Percentiles rank a stretch among this genome's conserved stretches.
These are phyloP conservation scores for Pachycephala philippinensis DNA, from an alignment of 2,113 vertebrate genomes.

Conservation along the genomic window DNA sequence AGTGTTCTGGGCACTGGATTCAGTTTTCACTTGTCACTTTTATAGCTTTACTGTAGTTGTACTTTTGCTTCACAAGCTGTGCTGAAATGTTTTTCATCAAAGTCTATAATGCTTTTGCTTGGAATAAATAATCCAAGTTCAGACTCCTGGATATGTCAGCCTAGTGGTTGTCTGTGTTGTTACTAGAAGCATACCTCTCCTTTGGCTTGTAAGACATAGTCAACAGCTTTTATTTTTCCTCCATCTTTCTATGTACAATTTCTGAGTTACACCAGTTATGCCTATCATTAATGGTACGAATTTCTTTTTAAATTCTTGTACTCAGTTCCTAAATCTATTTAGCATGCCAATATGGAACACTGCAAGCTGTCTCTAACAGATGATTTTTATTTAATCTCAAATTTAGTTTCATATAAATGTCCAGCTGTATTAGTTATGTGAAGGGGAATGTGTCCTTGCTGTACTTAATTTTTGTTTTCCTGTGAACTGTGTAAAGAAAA, in stretches of 20 bases:
- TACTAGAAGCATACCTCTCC: not conserved
- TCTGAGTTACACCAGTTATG: not conserved
- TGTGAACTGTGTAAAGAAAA: not conserved
- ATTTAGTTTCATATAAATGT: not conserved
- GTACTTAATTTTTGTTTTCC: not conserved
- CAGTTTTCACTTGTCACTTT: not conserved
- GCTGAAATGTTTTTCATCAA: not conserved
- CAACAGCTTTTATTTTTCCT: not conserved
- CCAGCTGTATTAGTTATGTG: not conserved
- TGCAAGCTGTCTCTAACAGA: not conserved
- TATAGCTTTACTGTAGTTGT: not conserved
- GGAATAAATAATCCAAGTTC: not conserved
- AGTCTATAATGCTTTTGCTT: not conserved
- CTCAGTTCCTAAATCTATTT: not conserved
- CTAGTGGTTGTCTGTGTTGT: not conserved
- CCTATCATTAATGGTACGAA: not conserved
- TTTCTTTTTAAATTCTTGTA: not conserved
- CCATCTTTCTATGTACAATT: not conserved
- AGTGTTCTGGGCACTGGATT: not conserved
- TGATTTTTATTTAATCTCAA: not conserved
- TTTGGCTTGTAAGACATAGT: not conserved
- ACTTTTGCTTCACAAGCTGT: not conserved
- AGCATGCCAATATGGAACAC: not conserved
- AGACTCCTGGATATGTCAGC: not conserved
- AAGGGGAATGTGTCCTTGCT: not conserved